These are phyloP conservation scores for Apogon hyalosoma DNA, from an alignment of 2,797 vertebrate species.

Conservation along the genomic window DNA sequence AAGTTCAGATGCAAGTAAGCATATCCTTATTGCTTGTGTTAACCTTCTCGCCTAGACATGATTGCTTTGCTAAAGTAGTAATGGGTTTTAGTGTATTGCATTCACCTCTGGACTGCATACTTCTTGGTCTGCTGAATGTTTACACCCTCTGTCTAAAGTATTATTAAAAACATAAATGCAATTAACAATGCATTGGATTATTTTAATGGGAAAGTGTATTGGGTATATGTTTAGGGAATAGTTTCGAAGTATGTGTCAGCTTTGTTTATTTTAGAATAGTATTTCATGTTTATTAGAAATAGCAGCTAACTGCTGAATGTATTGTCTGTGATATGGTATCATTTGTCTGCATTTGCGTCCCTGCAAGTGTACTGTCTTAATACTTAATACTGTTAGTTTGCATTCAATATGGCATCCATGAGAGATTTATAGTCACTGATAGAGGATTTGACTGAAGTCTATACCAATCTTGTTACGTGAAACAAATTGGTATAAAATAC, in stretches of 20 bases:
- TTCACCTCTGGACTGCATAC: constrained; percentile 18
- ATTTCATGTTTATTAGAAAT: constrained; percentile 44
- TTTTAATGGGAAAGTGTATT: constrained; percentile 37
- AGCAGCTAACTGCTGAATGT: constrained; percentile 22
- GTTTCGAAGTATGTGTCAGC: constrained; percentile 21
- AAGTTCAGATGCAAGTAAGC: constrained; percentile 51
- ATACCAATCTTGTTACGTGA: constrained; percentile 47
- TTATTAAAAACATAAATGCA: constrained; percentile 29
- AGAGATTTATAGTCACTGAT: constrained; percentile 38
- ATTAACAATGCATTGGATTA: constrained; percentile 34
- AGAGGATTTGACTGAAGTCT: constrained; percentile 47
- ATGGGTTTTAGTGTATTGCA: constrained; percentile 48
- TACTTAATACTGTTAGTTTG: constrained; percentile 39
- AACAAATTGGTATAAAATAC: constrained; percentile 54
- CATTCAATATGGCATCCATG: constrained; percentile 32
- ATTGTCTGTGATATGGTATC: constrained; percentile 19
- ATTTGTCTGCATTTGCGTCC: constrained; percentile 50
- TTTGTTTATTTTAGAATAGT: constrained; percentile 37
- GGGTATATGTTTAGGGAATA: background rate
- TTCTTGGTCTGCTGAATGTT: constrained; percentile 30
- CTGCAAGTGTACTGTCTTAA: constrained; percentile 21
- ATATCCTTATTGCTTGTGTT: constrained; percentile 41
- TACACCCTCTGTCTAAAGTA: constrained; percentile 28
- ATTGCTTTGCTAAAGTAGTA: constrained; percentile 50
- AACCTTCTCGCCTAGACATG: constrained; percentile 41